These are phyloP conservation scores for Prunella himalayana DNA, from an alignment of 2,113 vertebrate genomes.

Conservation along the genomic window DNA sequence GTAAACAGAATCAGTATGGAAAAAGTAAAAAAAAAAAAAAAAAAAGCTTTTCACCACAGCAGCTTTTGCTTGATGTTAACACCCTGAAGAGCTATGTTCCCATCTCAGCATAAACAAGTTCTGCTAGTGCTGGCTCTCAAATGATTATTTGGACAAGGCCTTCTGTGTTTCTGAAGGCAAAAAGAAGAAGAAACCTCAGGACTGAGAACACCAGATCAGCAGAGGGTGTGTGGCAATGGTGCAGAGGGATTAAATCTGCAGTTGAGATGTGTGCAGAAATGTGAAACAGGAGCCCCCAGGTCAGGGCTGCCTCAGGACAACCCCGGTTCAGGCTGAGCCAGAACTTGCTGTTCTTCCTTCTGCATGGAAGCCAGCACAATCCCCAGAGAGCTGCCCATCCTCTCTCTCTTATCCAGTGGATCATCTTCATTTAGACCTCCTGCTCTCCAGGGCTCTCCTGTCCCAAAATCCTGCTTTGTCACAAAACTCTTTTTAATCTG, in stretches of 20 bases:
- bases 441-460: background rate
- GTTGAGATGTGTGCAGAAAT: background rate
- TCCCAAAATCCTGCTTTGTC: background rate
- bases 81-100: background rate
- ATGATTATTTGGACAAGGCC: accelerated
- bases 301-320: background rate
- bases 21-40: background rate
- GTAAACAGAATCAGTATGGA: background rate
- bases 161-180: background rate
- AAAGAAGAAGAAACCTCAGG: background rate
- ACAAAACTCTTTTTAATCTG: background rate
- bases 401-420: background rate
- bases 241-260: background rate
- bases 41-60: background rate
- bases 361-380: background rate
- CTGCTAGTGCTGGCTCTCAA: background rate
- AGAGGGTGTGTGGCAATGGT: accelerated
- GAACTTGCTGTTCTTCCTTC: background rate
- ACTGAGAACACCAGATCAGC: accelerated
- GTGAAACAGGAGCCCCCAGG: background rate
- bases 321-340: background rate
- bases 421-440: background rate
- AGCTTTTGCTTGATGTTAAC: background rate
- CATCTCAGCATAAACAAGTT: background rate
- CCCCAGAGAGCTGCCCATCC: background rate